Evolutionary conservation across 2,888 invertebrate genomes (phyloP).

Genomic region (Ypsolopha sequella): DNA sequence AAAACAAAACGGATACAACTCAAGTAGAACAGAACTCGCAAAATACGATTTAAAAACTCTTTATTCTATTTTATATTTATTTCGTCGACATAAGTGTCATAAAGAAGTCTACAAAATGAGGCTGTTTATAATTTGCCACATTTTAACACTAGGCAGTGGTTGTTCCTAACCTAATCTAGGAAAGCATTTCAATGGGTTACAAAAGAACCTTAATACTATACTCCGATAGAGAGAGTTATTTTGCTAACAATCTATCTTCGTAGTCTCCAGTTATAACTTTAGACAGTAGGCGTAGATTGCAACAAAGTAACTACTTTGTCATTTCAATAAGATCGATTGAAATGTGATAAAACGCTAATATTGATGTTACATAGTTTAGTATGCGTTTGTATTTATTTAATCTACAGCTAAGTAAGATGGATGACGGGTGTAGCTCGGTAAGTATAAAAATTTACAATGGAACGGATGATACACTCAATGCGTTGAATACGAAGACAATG

Average conservation of each 20-base stretch:
- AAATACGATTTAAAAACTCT: too few species aligned
- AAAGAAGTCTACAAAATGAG: neutral
- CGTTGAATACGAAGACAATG: conserved; percentile 12
- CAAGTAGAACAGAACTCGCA: too few species aligned
- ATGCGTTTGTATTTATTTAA: neutral
- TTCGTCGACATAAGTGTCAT: neutral
- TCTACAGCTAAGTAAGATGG: neutral
- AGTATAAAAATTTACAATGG: conserved; percentile 38
- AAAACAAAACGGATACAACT: too few species aligned
- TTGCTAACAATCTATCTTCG: neutral
- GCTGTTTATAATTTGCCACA: neutral
- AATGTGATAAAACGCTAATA: conserved; percentile 21
- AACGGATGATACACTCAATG: conserved; percentile 50
- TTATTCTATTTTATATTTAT: too few species aligned
- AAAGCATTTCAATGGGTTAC: conserved; percentile 1
- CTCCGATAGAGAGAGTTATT: neutral
- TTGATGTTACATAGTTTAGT: conserved; percentile 30
- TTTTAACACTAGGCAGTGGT: neutral
- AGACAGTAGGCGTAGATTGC: neutral
- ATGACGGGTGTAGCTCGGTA: conserved; percentile 2
- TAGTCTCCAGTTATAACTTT: neutral
- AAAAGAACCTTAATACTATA: conserved; percentile 4
- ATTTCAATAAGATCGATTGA: neutral
- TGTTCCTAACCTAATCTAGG: conserved; percentile 1
- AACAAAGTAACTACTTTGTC: neutral